Evolutionary conservation across 1,140 invertebrate species (phyloP).

Genomic region (Drosophila leontia): DNA sequence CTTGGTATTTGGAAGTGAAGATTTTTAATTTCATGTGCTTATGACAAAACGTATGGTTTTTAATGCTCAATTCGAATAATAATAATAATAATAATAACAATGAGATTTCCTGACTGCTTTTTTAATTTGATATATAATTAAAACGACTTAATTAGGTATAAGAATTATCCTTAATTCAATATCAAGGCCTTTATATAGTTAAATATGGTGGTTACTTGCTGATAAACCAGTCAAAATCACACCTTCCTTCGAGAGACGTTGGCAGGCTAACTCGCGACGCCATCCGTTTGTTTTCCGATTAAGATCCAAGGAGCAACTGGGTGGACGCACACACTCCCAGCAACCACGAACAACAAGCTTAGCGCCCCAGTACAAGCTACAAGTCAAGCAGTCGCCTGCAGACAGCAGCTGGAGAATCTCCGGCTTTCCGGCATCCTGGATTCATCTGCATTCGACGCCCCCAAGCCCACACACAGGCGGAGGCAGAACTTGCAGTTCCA

Average conservation of each 20-base stretch:
- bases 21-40: too few species aligned
- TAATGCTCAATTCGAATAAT: too few species aligned
- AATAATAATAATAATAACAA: too few species aligned
- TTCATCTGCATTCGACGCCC: slow-evolving; percentile 47
- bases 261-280: neutral
- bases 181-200: neutral
- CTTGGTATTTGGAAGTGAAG: too few species aligned
- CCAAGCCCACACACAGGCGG: slow-evolving; percentile 19
- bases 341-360: slow-evolving; percentile 64
- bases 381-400: slow-evolving; percentile 67
- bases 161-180: neutral
- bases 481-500: slow-evolving; percentile 58
- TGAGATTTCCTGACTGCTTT: too few species aligned
- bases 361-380: slow-evolving; percentile 72
- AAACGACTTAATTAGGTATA: too few species aligned
- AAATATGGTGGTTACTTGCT: neutral
- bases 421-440: slow-evolving; percentile 39
- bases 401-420: slow-evolving; percentile 48
- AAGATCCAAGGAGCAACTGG: slow-evolving; percentile 33
- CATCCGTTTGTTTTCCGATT: slow-evolving; percentile 18
- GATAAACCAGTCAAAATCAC: neutral
- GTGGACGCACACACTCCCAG: slow-evolving; percentile 1
- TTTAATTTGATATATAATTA: too few species aligned
- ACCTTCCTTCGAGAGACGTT: neutral
- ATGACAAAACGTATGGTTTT: too few species aligned